Evolutionary conservation across 2,113 vertebrate genomes (phyloP), one percentile per base, ranked within the genome.

Genomic region (Rattus rattus): DNA sequence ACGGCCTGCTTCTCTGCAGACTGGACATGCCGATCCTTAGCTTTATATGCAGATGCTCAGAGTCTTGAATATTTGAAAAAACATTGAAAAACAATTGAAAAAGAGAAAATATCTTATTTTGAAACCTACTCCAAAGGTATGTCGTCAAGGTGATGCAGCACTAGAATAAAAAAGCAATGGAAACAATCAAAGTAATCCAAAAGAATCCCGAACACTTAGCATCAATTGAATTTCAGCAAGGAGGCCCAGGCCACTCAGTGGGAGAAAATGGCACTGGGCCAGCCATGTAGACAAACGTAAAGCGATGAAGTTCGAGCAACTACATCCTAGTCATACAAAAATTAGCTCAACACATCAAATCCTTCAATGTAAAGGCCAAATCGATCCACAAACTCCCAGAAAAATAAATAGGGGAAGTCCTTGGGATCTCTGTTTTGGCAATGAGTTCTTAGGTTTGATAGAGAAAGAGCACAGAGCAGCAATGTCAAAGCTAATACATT

Each of bases 341-440:
- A 54, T 52, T 72, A 91, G 43, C 63, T 88, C 54, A 67, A 77
- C 28, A 69, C 39, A 26, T 61, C 73, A 84, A 49, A 81, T 47
- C 90, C 63, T 33, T 85, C 92, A 91, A 85, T 61, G n/a, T 33
- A 96, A 85, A 39, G 76, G n/a, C 56, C 56, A 72, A 96, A 56
- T 79, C 43, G 94, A 59, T 88, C 36, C 88, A 56, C 26, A 88
- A 75, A 84, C 30, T 89, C 67, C 43, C 75, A 75, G 49, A 91
- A 96, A n/a, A 88, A 88, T 88, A 3, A 19, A 36, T 52, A 49
- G 28, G 12, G 13, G 73, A 92, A 73, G 63, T 88, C 67, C 95
- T 93, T 33, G 88, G 88, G 76, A 79, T 39, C n/a, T 73, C 69
- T 69, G 47, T 63, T 63, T 75, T 95, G 56, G n/a, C 75, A 88